Conservation (phyloP, 2,113 vertebrate species). For the Coturnix japonica region DNA sequence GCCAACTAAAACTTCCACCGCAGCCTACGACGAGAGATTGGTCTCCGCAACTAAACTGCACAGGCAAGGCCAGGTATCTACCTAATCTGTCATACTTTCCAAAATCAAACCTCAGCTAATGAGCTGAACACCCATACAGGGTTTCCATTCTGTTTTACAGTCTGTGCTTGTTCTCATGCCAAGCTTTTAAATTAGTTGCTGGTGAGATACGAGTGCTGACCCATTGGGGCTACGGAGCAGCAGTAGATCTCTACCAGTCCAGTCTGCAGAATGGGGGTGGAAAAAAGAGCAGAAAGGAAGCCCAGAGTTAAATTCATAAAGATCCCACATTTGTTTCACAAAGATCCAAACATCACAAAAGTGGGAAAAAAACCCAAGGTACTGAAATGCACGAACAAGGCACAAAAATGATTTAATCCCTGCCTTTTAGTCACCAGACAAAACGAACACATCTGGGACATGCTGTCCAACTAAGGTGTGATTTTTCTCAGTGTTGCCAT, state of each 20-base stretch:
- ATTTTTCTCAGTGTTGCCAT: background rate
- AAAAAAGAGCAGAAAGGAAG: background rate
- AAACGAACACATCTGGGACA: accelerated
- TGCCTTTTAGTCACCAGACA: background rate
- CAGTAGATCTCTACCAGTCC: background rate
- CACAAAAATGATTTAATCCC: background rate
- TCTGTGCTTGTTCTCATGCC: background rate
- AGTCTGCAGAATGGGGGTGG: background rate
- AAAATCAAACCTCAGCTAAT: background rate
- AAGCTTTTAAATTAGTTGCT: background rate
- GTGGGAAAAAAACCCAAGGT: background rate
- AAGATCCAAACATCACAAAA: background rate
- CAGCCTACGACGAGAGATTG: accelerated
- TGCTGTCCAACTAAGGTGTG: background rate
- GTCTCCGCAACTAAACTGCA: background rate
- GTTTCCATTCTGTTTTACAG: background rate
- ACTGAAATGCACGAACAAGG: background rate
- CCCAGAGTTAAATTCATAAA: background rate
- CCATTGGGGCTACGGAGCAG: background rate
- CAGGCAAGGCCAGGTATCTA: background rate
- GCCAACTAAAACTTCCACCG: background rate
- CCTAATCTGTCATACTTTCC: background rate
- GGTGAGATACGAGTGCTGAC: background rate
- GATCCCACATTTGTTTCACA: background rate
- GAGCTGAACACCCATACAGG: background rate